Base-by-base conservation (phyloP, 2,797 vertebrate species). In the Enoplosus armatus region DNA sequence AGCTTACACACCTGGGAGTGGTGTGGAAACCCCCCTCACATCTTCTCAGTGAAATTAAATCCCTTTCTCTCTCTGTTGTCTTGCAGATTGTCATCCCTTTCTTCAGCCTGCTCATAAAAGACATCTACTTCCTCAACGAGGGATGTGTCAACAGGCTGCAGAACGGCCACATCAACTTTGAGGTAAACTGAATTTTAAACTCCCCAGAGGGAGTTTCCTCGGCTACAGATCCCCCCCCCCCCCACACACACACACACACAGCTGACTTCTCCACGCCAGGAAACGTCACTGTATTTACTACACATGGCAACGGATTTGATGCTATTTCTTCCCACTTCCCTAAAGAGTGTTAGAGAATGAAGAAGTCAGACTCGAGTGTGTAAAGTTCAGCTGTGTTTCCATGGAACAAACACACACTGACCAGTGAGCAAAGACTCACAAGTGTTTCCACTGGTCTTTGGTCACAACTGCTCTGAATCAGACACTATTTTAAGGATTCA, bases 81-180 rank as follows among this genome's bases (percentile, higher is more conserved):
- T 64, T 90, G 67, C 93, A 99, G 98, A 99, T 99, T 0, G 98
- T 99, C 82, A 96, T 99, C 85, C 98, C 98, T 3, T 99, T 99
- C 96, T 99, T 99, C 96, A 99, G 98, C 90, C 95, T 99, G 63
- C 89, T 99, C 78, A 97, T 99, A 78, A 99, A 99, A 94, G 98
- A 99, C 83, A 94, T 99, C 87, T 98, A 98, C 91, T 99, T 99
- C 94, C 96, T 99, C 53, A 99, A 99, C 0, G 97, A 99, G 86
- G 96, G 97, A n/a, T 98, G 97, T 84, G 93, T 94, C 88, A 98
- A 95, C 94, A 90, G 95, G 74, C 96, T 99, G 65, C 95, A 96
- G 43, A 98, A 96, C 0, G 97, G 98, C 53, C 97, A 97, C 0
- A 53, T 99, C 92, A 99, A 99, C 93, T 99, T 99, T 72, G 95